Percentiles rank a stretch among this genome's conserved stretches.
These are phyloP conservation scores for Phrynosoma platyrhinos DNA, from an alignment of 2,113 vertebrate genomes.

Conservation along the genomic window DNA sequence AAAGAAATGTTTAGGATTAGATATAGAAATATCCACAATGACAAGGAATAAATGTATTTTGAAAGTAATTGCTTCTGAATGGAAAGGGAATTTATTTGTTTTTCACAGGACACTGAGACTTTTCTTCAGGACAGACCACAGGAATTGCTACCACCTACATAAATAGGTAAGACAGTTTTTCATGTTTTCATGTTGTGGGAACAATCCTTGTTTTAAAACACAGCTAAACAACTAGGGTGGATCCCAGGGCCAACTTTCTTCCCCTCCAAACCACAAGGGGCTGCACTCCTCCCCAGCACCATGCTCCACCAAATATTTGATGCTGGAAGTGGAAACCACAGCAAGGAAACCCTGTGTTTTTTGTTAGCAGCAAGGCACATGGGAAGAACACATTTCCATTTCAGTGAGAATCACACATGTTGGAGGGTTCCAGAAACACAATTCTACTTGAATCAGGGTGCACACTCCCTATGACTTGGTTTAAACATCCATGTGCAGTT, in stretches of 20 bases:
- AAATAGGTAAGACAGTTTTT: constrained; percentile 69
- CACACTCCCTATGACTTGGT: too few species aligned
- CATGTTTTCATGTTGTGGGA: neutral
- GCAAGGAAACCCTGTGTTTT: too few species aligned
- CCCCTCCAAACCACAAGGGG: too few species aligned
- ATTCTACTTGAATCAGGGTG: too few species aligned
- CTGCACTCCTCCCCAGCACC: too few species aligned
- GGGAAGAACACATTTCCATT: too few species aligned
- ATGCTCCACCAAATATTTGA: too few species aligned
- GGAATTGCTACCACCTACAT: constrained; percentile 49
- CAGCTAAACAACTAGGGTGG: neutral
- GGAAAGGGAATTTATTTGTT: constrained; percentile 40
- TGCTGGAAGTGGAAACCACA: too few species aligned
- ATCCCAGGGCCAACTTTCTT: neutral
- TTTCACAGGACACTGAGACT: constrained; percentile 64
- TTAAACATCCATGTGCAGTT: too few species aligned
- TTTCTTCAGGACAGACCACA: constrained; percentile 56
- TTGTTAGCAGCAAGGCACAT: too few species aligned
- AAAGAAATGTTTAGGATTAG: neutral
- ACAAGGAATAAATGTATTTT: neutral
- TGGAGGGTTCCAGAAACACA: too few species aligned
- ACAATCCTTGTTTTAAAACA: neutral
- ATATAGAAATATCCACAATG: neutral
- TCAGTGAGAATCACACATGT: too few species aligned
- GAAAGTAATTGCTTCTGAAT: neutral